Conservation (phyloP, 2,888 invertebrate species). For the Latrodectus hesperus region DNA sequence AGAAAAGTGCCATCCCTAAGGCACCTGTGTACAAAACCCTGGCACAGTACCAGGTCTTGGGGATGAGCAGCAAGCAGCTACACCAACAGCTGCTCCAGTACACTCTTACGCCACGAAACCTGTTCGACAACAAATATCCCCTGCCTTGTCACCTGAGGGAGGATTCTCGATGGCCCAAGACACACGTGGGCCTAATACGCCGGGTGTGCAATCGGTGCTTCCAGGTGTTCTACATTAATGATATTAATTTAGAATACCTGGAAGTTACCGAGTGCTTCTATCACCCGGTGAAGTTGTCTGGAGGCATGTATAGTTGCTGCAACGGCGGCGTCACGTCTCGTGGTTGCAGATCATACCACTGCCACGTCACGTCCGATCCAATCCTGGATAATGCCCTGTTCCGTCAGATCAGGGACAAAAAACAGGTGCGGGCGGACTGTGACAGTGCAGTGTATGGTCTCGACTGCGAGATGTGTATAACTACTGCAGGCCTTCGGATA, state of each 20-base stretch:
- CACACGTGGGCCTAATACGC: too few relatives aligned
- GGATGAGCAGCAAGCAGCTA: neutral
- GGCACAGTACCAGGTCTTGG: neutral
- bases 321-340: fast-evolving
- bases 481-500: slow-evolving; percentile 71
- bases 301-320: neutral
- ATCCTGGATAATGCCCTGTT: neutral
- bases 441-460: neutral
- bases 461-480: slow-evolving; percentile 47
- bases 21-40: too few relatives aligned
- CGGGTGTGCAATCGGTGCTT: neutral
- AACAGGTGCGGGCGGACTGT: neutral
- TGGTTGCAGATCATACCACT: neutral
- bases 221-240: neutral
- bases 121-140: neutral
- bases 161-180: neutral
- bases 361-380: neutral
- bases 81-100: neutral
- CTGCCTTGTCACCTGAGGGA: neutral
- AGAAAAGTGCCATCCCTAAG: too few relatives aligned
- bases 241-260: neutral
- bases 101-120: neutral
- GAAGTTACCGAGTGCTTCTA: neutral
- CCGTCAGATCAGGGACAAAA: neutral
- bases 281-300: neutral